These are phyloP conservation scores for Nannospalax galili DNA, from an alignment of 2,113 vertebrate species.

Conservation along the genomic window DNA sequence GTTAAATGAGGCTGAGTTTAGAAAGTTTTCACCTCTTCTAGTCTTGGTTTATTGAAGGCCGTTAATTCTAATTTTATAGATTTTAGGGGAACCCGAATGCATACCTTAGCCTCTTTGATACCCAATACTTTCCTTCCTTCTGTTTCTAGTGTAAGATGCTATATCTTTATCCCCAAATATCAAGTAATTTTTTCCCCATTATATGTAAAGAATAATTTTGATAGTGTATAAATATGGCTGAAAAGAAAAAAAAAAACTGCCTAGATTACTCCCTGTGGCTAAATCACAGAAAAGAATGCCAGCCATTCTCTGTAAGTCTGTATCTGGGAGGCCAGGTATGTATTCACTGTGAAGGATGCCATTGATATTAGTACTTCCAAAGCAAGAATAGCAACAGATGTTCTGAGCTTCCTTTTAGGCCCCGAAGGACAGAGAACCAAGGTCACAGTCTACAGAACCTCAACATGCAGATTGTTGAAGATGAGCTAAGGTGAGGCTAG, in stretches of 20 bases:
- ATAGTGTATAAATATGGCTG: neutral
- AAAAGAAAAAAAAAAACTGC: neutral
- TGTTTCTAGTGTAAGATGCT: neutral
- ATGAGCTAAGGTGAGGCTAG: neutral
- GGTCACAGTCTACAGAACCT: neutral
- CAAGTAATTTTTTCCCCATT: neutral
- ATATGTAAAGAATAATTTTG: neutral
- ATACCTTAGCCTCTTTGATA: neutral
- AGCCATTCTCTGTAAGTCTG: neutral
- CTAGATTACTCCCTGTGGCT: neutral
- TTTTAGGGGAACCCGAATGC: neutral
- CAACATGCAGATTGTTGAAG: neutral
- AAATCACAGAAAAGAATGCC: neutral
- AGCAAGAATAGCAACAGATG: neutral
- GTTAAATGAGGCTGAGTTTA: constrained; percentile 64
- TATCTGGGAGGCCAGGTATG: neutral
- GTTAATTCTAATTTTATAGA: neutral
- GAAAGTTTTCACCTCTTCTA: constrained; percentile 21
- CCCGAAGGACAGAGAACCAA: neutral
- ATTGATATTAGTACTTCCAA: neutral
- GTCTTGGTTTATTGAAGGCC: constrained; percentile 27
- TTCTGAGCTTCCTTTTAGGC: neutral
- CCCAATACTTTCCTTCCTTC: neutral
- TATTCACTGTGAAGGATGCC: neutral
- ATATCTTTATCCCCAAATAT: neutral